Conservation (phyloP, 2,797 vertebrate genomes). For the Sebastes goodei region DNA sequence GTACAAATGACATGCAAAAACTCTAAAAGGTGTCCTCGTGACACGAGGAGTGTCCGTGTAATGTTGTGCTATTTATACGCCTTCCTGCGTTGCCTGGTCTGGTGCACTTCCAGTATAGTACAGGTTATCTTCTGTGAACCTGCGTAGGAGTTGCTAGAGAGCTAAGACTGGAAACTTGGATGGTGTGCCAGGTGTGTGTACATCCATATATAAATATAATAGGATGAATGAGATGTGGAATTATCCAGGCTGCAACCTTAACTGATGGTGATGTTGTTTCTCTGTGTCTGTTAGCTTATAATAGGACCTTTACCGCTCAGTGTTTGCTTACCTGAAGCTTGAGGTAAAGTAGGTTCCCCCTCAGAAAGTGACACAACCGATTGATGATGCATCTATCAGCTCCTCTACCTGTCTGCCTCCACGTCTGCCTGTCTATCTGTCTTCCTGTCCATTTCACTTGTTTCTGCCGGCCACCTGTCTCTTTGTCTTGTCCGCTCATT, state of each 20-base stretch:
- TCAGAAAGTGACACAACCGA: neutral
- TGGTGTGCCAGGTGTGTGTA: neutral
- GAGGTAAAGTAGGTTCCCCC: neutral
- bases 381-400: neutral
- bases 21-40: accelerated
- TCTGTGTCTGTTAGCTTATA: neutral
- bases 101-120: neutral
- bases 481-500: neutral
- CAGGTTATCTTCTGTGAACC: neutral
- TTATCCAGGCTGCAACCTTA: neutral
- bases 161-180: accelerated
- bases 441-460: neutral
- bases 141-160: neutral
- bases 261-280: neutral
- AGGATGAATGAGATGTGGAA: neutral
- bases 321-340: neutral
- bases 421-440: neutral
- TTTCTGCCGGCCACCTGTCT: neutral
- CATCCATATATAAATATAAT: neutral
- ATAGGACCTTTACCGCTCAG: neutral
- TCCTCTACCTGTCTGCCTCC: neutral
- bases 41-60: no score
- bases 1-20: no score
- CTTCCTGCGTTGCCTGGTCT: no score
- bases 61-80: no score